Evolutionary conservation across 2,113 vertebrate species (phyloP).

Genomic region (Morone saxatilis): DNA sequence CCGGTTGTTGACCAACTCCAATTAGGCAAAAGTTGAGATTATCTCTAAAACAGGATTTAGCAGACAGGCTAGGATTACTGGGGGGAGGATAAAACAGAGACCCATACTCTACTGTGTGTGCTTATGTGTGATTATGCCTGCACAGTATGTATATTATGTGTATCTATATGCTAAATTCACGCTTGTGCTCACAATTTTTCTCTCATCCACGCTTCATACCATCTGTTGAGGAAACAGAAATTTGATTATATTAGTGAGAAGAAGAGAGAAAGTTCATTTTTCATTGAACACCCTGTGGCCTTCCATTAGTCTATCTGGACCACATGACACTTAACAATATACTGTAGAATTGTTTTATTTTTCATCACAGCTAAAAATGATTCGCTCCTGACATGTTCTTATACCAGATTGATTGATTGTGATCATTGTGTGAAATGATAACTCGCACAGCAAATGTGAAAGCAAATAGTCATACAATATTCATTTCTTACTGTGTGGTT

Average conservation of each 20-base stretch:
- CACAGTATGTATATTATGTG: not conserved
- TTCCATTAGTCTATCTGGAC: not conserved
- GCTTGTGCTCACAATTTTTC: not conserved
- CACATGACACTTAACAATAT: constrained; percentile 1
- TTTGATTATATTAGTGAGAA: not conserved
- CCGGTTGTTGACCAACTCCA: not conserved
- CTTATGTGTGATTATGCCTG: not conserved
- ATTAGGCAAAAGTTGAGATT: constrained; percentile 35
- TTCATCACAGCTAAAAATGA: not conserved
- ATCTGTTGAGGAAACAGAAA: not conserved
- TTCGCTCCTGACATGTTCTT: not conserved
- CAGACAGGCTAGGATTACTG: constrained; percentile 21
- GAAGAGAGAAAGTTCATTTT: not conserved
- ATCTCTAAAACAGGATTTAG: constrained; percentile 48
- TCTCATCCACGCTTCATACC: not conserved
- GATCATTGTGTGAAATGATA: constrained; percentile 6
- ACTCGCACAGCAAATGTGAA: constrained; percentile 6
- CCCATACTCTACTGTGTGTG: not conserved
- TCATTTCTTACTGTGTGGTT: constrained; percentile 5
- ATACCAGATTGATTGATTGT: not conserved
- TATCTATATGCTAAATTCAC: not conserved
- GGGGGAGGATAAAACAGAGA: not conserved
- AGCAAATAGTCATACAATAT: constrained; percentile 31
- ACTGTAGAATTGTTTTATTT: not conserved
- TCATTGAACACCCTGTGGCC: not conserved